Percentiles rank a stretch among this genome's conserved stretches.
Conservation (phyloP, 2,797 vertebrate species). For the Acipenser oxyrinchus region DNA sequence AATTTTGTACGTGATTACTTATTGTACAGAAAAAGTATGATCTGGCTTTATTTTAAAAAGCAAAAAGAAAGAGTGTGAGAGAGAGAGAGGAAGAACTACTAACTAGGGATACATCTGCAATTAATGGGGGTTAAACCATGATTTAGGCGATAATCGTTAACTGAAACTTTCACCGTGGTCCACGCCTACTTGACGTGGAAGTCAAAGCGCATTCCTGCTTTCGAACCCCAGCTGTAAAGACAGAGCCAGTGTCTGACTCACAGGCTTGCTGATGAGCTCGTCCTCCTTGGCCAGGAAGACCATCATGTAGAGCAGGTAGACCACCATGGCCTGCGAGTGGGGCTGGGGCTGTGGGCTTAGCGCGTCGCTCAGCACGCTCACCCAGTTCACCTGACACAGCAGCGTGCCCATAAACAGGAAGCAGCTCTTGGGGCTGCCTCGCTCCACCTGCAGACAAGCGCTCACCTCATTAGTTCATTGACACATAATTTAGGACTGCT, state of each 20-base stretch:
- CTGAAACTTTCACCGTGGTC: no score
- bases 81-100: not conserved
- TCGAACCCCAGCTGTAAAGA: no score
- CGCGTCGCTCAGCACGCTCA: conserved; percentile 81
- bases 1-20: no score
- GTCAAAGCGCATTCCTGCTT: no score
- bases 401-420: conserved; percentile 88
- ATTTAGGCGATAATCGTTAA: no score
- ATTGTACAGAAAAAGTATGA: no score
- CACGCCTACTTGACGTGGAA: no score
- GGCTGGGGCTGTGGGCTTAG: conserved; percentile 58
- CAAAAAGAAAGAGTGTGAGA: not conserved
- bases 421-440: conserved; percentile 93
- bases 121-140: no score
- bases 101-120: no score
- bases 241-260: conserved; percentile 36
- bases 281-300: conserved; percentile 89
- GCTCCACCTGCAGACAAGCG: conserved; percentile 69
- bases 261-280: conserved; percentile 65
- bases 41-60: not conserved
- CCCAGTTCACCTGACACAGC: conserved; percentile 92
- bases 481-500: no score
- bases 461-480: no score
- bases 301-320: conserved; percentile 88
- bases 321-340: conserved; percentile 72